These are phyloP conservation scores for Planococcus citri DNA, from an alignment of 1,140 invertebrate species.

Conservation along the genomic window DNA sequence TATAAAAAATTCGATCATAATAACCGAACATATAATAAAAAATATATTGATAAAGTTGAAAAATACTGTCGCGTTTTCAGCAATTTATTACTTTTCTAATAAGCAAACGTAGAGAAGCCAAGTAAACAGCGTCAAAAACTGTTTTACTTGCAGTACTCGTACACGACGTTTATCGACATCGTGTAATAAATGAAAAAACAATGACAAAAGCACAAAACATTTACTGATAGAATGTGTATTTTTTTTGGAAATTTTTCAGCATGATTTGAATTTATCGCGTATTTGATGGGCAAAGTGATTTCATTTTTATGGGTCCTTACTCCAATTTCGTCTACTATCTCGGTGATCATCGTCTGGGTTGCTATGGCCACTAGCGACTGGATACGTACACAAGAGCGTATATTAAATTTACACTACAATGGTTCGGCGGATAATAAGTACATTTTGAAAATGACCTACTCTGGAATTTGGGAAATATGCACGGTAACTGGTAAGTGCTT, in stretches of 20 bases:
- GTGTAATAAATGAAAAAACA: not conserved
- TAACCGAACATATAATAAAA: not conserved
- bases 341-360: slow-evolving; percentile 46
- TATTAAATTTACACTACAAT: slow-evolving; percentile 50
- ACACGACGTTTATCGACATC: not conserved
- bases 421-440: slow-evolving; percentile 41
- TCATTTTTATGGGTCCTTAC: slow-evolving; percentile 46
- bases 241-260: not conserved
- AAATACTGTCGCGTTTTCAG: not conserved
- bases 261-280: slow-evolving; percentile 1
- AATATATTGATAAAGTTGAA: not conserved
- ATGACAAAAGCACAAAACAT: not conserved
- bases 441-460: slow-evolving; percentile 11
- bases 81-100: not conserved
- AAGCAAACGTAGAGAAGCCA: not conserved
- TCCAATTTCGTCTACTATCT: slow-evolving; percentile 47
- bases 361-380: slow-evolving; percentile 55
- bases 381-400: slow-evolving; percentile 55
- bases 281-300: slow-evolving; percentile 18
- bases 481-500: slow-evolving; percentile 6
- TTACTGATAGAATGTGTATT: not conserved
- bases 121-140: not conserved
- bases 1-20: not conserved
- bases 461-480: slow-evolving; percentile 16
- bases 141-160: not conserved